Base-by-base conservation (phyloP, 1,140 invertebrate genomes). In the Dermatophagoides farinae region DNA sequence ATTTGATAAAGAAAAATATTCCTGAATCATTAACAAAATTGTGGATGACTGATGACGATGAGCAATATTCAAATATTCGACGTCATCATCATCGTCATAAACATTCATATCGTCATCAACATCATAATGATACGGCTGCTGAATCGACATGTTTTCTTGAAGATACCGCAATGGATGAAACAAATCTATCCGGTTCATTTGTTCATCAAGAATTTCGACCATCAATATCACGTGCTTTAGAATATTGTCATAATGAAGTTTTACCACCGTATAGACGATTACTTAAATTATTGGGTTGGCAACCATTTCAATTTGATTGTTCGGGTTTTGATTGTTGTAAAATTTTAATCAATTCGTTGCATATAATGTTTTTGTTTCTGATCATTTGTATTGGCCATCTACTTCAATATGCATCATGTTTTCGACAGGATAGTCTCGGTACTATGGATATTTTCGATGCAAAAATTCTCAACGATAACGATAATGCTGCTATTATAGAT, bases 381-480 rank as follows among this genome's bases (percentile, higher is more conserved):
- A 22, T 66, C 38, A 54, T 66, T 16, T 6, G 62, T 1, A 14
- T 37, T 40, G 65, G 65, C 37, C 62, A 66, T 52, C 12, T 66
- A n/a, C 57, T 66, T 11, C 60, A 66, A 44, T 63, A 66, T 51
- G 49, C 51, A 9, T 39, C 65, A 8, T 66, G 65, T 49, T 65
- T 66, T 49, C 50, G 64, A 23, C 40, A 55, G 37, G 64, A 65
- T 46, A 60, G 57, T 16, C 55, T 65, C 41, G 14, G 9, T 18
- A 44, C 61, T 40, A 59, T 57, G 31, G 18, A 40, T 38, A 6
- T 20, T 16, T 20, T 31, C 2, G 8, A 31, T 31, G 46, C 46
- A 2, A 9, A 47, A 4, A 23, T 18, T 47, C 1, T 47, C 22
- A 23, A 47, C 8, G 9, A 1, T 47, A 18, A 47, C 1, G 9